Conservation (phyloP, 2,797 vertebrate species). For the Arnoldichthys spilopterus region DNA sequence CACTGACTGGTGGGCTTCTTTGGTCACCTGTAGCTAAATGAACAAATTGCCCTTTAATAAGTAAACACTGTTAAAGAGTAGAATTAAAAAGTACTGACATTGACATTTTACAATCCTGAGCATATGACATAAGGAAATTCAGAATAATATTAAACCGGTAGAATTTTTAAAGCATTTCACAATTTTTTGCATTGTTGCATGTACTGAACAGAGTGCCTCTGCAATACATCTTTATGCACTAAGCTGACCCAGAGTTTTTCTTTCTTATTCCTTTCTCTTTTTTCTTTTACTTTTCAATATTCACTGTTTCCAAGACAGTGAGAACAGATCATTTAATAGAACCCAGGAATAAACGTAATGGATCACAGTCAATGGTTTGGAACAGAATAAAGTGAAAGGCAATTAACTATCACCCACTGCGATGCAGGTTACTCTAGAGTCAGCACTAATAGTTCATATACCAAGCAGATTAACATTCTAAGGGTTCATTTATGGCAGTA, state of each 20-base stretch:
- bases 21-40: constrained; percentile 46
- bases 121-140: constrained; percentile 19
- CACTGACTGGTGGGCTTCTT: constrained; percentile 33
- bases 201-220: background rate
- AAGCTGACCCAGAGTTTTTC: background rate
- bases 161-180: background rate
- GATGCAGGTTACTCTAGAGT: constrained; percentile 32
- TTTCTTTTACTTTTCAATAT: too few species aligned
- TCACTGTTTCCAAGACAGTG: background rate
- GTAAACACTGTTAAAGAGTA: constrained; percentile 32
- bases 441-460: constrained; percentile 39
- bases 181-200: background rate
- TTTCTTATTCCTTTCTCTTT: too few species aligned
- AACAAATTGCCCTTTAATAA: constrained; percentile 58
- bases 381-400: constrained; percentile 17
- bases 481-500: constrained; percentile 67
- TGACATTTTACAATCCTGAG: constrained; percentile 11
- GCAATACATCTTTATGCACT: background rate
- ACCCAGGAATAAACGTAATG: background rate
- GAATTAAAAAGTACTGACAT: constrained; percentile 10
- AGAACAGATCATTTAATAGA: constrained; percentile 3
- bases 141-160: background rate
- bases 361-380: constrained; percentile 22
- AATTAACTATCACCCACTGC: constrained; percentile 34
- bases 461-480: constrained; percentile 40